Base-by-base conservation (phyloP, 2,797 vertebrate genomes). In the Pelobates cultripes region DNA sequence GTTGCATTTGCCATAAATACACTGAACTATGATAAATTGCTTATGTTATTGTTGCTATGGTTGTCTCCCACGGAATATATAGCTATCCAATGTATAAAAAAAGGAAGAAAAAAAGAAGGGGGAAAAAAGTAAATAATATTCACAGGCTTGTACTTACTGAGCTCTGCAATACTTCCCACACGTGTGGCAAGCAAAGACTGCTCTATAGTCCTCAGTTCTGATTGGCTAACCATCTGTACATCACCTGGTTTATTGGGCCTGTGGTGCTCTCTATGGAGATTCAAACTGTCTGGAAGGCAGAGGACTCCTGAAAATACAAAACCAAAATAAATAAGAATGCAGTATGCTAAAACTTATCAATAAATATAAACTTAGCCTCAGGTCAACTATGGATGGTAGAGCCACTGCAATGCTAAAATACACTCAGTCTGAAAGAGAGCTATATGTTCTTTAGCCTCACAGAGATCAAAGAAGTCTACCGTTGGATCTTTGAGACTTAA, bases 111-210 rank as follows among this genome's bases (percentile, higher is more conserved):
- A 43, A 53, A 53, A 66, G 45, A 64, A 53, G 73, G 47, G 61
- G 40, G 71, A 17, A 74, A 61, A 76, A 51, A 66, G 17, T 15
- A 67, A 67, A 79, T 44, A 71, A 75, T 70, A 79, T 63, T 47
- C 12, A 74, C 6, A 44, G 40, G 84, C 47, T 17, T 43, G 68
- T 85, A 95, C 98, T 99, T 91, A 99, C 98, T 99, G 91, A 99
- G 96, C 79, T 99, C 97, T 1, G 97, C 92, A 74, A 99, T 96
- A 93, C 97, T 99, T 88, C 97, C 98, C 89, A 99, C 97, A 0
- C 96, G 95, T 0, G 97, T 98, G 88, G 98, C 96, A 86, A 99
- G 91, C 68, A 99, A 91, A 77, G 96, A 97, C 88, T 99, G 97
- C 78, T 99, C 97, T 0, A 97, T 91, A 82, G 97, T 97, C 84